Conservation (phyloP, 2,888 invertebrate species). For the Cataglyphis livida region DNA sequence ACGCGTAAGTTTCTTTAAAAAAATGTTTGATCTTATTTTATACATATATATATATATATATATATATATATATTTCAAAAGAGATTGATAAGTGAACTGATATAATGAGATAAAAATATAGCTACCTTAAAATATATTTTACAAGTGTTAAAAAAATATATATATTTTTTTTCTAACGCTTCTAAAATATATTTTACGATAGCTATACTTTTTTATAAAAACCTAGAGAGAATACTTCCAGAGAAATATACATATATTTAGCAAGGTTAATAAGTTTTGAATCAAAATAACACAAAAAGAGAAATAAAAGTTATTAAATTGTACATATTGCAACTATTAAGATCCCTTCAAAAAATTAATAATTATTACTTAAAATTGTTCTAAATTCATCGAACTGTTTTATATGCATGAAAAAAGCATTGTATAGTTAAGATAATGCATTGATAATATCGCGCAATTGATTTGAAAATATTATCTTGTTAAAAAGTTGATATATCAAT, state of each 20-base stretch:
- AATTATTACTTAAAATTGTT: constrained; percentile 21
- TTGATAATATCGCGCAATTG: neutral
- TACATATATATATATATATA: too few relatives aligned
- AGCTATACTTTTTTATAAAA: constrained; percentile 6
- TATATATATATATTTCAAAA: too few relatives aligned
- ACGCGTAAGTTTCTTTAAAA: neutral
- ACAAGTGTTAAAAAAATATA: too few relatives aligned
- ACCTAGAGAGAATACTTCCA: neutral
- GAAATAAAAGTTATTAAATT: constrained; percentile 13
- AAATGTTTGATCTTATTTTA: neutral
- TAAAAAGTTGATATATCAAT: neutral
- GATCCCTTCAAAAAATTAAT: constrained; percentile 15
- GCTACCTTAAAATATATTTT: too few relatives aligned
- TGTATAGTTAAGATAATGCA: neutral
- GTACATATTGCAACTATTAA: constrained; percentile 25
- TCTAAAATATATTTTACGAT: constrained; percentile 40
- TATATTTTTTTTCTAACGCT: neutral
- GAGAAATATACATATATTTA: neutral
- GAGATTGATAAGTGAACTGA: too few relatives aligned
- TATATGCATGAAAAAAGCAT: constrained; percentile 15
- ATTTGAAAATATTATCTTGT: neutral
- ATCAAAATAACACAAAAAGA: neutral
- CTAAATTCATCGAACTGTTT: neutral
- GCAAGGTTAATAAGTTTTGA: neutral
- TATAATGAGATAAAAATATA: too few relatives aligned